phyloP scores from a whole-genome alignment of 2,888 invertebrate species.

The Cantharis flavilabris region DNA sequence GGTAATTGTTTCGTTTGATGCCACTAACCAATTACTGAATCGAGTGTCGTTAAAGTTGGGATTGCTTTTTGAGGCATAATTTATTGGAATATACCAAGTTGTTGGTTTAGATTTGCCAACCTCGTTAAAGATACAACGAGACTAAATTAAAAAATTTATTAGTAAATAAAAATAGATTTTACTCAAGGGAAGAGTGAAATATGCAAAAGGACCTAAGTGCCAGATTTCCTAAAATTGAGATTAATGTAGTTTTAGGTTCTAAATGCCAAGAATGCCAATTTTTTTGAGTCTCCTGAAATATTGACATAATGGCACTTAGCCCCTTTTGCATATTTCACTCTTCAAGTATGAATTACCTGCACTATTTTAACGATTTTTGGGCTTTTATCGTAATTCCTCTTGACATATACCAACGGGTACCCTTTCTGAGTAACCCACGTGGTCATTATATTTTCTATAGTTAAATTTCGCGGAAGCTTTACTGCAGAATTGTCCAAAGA shows the following conservation, averaged over 20 bases:
- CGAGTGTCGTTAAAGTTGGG: not conserved
- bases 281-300: too few relatives aligned
- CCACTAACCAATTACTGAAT: not conserved
- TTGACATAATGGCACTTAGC: too few relatives aligned
- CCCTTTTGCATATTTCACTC: too few relatives aligned
- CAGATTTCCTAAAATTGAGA: too few relatives aligned
- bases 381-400: not conserved
- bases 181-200: too few relatives aligned
- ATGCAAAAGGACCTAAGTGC: too few relatives aligned
- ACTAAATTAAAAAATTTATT: not conserved
- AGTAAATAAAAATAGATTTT: not conserved
- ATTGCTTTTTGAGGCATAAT: not conserved
- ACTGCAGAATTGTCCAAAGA: not conserved
- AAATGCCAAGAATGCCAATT: too few relatives aligned
- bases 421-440: not conserved
- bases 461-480: not conserved
- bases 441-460: not conserved
- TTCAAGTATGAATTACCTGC: not conserved
- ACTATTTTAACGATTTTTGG: not conserved
- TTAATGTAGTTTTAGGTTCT: too few relatives aligned
- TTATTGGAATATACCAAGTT: not conserved
- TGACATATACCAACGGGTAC: not conserved
- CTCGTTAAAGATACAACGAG: not conserved
- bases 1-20: not conserved
- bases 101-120: too few relatives aligned